Evolutionary conservation across 1,140 invertebrate genomes (phyloP).

Genomic region (Drosophila equinoxialis): DNA sequence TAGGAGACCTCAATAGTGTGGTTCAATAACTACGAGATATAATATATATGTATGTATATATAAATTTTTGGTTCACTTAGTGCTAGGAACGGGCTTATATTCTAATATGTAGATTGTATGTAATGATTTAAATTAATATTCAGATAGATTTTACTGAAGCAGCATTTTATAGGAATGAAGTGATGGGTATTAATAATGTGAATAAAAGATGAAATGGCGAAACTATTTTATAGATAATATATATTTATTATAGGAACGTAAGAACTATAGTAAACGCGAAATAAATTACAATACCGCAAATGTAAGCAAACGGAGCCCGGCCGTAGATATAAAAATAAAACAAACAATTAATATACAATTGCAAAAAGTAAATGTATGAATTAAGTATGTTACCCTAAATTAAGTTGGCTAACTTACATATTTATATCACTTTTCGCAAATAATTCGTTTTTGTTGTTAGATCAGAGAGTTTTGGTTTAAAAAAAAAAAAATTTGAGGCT

Average conservation of each 20-base stretch:
- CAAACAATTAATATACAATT: constrained; percentile 66
- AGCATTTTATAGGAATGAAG: constrained; percentile 40
- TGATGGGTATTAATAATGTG: constrained; percentile 35
- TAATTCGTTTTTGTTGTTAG: constrained; percentile 65
- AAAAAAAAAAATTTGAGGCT: constrained; percentile 75
- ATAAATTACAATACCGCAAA: constrained; percentile 34
- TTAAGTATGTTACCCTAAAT: constrained; percentile 55
- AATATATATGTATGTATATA: constrained; percentile 25
- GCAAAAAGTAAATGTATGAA: constrained; percentile 58
- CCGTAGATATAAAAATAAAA: constrained; percentile 53
- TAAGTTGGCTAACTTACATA: constrained; percentile 77
- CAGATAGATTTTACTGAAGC: constrained; percentile 61
- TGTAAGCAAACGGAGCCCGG: constrained; percentile 50
- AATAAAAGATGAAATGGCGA: constrained; percentile 11
- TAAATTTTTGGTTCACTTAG: constrained; percentile 65
- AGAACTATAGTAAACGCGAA: constrained; percentile 44
- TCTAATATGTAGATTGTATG: constrained; percentile 22
- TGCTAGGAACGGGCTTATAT: constrained; percentile 63
- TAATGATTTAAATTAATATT: constrained; percentile 39
- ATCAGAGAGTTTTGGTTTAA: constrained; percentile 18
- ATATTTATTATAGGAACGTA: constrained; percentile 63
- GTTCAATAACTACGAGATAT: constrained; percentile 35
- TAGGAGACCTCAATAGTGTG: constrained; percentile 10
- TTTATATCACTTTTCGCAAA: constrained; percentile 81
- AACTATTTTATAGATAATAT: constrained; percentile 15